Evolutionary conservation across 2,888 invertebrate genomes (phyloP), one percentile per base, ranked within the genome.

Genomic region (Epinotia ramella): DNA sequence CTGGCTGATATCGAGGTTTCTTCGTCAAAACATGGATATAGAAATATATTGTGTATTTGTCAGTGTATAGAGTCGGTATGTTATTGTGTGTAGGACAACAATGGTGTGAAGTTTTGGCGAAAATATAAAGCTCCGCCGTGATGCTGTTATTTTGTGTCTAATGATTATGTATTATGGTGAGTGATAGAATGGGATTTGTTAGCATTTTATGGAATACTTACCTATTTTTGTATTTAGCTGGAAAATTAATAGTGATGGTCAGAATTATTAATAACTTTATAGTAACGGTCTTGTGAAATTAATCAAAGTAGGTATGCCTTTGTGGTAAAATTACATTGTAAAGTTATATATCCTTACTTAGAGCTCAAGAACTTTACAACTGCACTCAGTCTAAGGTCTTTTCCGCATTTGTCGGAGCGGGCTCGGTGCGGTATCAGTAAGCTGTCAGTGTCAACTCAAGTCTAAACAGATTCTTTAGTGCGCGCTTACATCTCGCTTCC

Each of bases 1-100:
- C 78, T 65, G 73, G 73, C 75, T 80, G 80, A 81, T 84, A 84
- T 82, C 81, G 81, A 82, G 82, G 83, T 83, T 83, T 81, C 83
- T 84, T 81, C 78, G 80, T 73, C 78, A 78, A 78, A 79, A 81
- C 77, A 81, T 78, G 79, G 73, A 79, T 73, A 74, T 60, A 67
- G 66, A 64, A 24, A 73, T 40, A 69, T 53, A 63, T 71, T 44
- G 59, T 74, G 20, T 70, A 63, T 73, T 68, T 74, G 73, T 67
- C 73, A 77, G 28, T 59, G 28, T 76, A 73, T 65, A 73, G 77
- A 77, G 69, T 79, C 60, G 18, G 60, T 73, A 76, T 76, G 40
- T 40, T 40, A 73, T 78, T 78, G 73, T 79, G 77, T 73, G 69
- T 57, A 75, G 74, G 56, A 24, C 73, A 76, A 78, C 73, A 78